These are phyloP conservation scores for Coccyzus lansbergi DNA, from an alignment of 2,797 vertebrate species.

Conservation along the genomic window DNA sequence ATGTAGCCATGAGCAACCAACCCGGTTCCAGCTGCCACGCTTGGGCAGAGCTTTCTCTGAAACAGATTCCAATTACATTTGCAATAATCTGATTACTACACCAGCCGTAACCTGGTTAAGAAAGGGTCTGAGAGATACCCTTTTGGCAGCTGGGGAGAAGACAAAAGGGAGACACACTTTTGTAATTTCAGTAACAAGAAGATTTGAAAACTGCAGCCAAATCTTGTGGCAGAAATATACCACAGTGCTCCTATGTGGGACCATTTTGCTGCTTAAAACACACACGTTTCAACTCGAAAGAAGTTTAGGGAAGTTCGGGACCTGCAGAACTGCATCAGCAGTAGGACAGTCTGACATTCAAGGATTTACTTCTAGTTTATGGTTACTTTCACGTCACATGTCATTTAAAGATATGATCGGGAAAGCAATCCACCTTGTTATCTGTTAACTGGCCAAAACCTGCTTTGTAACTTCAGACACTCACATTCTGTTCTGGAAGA, in stretches of 20 bases:
- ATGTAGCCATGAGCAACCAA: not conserved
- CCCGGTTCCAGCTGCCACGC: conserved; percentile 7
- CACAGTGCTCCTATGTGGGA: fast-evolving
- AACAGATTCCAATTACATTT: conserved; percentile 57
- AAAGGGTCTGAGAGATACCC: not conserved
- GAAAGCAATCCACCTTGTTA: not conserved
- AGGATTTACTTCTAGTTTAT: not conserved
- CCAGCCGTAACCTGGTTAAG: conserved; percentile 54
- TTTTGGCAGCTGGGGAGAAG: conserved; percentile 3
- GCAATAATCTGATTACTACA: conserved; percentile 56
- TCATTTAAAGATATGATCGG: not conserved
- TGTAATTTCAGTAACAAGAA: not conserved
- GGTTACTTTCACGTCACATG: not conserved
- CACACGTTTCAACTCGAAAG: not conserved
- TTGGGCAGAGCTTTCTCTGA: conserved; percentile 21
- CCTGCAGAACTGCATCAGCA: not conserved
- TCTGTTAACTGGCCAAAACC: not conserved
- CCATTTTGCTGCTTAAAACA: not conserved
- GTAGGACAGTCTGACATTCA: not conserved
- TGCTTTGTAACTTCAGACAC: conserved; percentile 6
- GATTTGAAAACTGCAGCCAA: not conserved
- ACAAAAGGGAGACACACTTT: not conserved
- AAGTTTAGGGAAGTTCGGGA: not conserved
- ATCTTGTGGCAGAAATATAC: not conserved
- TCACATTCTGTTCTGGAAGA: not conserved